Percentiles rank a stretch among this genome's conserved stretches.
These are phyloP conservation scores for Coelopa frigida DNA, from an alignment of 1,140 invertebrate genomes.

Conservation along the genomic window DNA sequence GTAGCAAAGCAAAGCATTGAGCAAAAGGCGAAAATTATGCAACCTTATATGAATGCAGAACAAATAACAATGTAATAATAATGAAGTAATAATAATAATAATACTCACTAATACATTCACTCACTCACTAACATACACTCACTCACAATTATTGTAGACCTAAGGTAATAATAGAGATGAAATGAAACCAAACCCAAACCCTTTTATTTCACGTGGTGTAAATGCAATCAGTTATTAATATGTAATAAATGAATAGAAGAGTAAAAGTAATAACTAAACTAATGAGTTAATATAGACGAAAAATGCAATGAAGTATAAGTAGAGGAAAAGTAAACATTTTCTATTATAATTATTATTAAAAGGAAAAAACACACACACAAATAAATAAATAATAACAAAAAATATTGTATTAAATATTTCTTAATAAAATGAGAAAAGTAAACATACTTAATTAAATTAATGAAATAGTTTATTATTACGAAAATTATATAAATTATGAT, in stretches of 20 bases:
- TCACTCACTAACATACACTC: slow-evolving; percentile 19
- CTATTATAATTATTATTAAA: slow-evolving; percentile 44
- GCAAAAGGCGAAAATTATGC: too few species aligned
- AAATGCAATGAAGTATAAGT: background rate
- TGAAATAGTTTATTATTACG: too few species aligned
- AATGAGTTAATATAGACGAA: background rate
- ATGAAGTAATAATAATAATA: slow-evolving; percentile 9
- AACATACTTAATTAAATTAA: too few species aligned
- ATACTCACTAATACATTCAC: background rate
- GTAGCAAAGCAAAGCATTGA: too few species aligned
- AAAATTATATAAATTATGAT: too few species aligned
- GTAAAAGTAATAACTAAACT: slow-evolving; percentile 15
- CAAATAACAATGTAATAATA: slow-evolving; percentile 1
- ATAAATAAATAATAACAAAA: slow-evolving; percentile 11
- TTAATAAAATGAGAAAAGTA: slow-evolving; percentile 5
- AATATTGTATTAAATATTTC: background rate
- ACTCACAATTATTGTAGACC: slow-evolving; percentile 14
- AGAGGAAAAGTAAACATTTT: slow-evolving; percentile 29
- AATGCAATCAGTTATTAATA: slow-evolving; percentile 45
- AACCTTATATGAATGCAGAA: too few species aligned
- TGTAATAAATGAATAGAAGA: slow-evolving; percentile 32
- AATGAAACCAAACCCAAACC: slow-evolving; percentile 12
- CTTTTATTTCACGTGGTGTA: slow-evolving; percentile 32
- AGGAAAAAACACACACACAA: slow-evolving; percentile 19
- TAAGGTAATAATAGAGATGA: slow-evolving; percentile 10